Evolutionary conservation across 2,888 invertebrate genomes (phyloP), one percentile per base, ranked within the genome.

Genomic region (Hydropsyche betteni): DNA sequence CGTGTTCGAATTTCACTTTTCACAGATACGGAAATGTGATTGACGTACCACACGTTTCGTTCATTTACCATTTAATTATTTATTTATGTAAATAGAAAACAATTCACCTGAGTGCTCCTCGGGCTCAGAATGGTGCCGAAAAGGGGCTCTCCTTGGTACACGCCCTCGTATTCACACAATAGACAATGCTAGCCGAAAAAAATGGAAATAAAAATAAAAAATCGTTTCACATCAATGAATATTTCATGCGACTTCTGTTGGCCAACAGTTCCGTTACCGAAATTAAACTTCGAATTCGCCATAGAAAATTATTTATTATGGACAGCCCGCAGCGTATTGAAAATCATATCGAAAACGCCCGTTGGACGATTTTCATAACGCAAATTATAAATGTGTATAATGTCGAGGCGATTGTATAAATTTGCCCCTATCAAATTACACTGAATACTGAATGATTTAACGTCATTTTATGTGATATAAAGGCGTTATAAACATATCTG

Each of bases 51-150:
- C 61, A 33, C 33, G 5, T 61, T 33, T 33, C 33, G 16, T 52
- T 58, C 75, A 72, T 68, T 70, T 75, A 76, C 44, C 53, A 76
- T 73, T 52, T 73, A 50, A 69, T 69, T 74, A 76, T 78, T 75
- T 76, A 78, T 78, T 76, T 73, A 78, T 76, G 76, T 69, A 64
- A 73, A 76, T 76, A 51, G 38, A 75, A 76, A 69, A 73, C 78
- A 75, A 75, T 75, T 76, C 78, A 76, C 74, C 78, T 72, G 78
- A 75, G 73, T 58, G 74, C 34, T 77, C 38, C 33, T 36, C 10
- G 34, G 70, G 70, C 75, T 51, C 58, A 12, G 72, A 74, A 78
- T 75, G 36, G 78, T 78, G 78, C 76, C 78, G 78, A 78, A 78
- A 78, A 76, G 76, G 71, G 75, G 76, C 69, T 74, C 71, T 74